phyloP scores from a whole-genome alignment of 2,888 invertebrate genomes.

The Plusia festucae region DNA sequence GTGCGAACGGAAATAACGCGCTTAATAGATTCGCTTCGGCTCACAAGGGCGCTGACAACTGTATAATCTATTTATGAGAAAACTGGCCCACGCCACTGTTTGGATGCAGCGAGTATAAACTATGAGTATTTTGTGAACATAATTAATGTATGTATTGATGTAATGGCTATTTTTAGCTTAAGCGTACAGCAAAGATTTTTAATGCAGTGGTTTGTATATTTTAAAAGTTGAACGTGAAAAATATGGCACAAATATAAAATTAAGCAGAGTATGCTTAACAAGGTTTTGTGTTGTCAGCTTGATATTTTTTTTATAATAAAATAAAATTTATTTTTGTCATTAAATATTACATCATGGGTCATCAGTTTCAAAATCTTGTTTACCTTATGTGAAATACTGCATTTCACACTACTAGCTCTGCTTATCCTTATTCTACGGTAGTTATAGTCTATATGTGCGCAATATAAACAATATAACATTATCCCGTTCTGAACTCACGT shows the following conservation, averaged over 20 bases:
- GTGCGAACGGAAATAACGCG: conserved; percentile 86
- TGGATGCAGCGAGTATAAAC: conserved; percentile 16
- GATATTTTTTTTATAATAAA: too few relatives aligned
- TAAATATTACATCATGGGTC: too few relatives aligned
- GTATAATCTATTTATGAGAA: conserved; percentile 87
- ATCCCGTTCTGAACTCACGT: not conserved
- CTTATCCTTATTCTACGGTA: not conserved
- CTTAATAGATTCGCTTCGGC: conserved; percentile 88
- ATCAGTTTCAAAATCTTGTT: too few relatives aligned
- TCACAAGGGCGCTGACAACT: conserved; percentile 86
- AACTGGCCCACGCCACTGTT: conserved; percentile 72
- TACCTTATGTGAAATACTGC: not conserved
- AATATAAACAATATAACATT: not conserved
- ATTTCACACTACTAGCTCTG: not conserved
- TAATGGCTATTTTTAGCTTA: too few relatives aligned
- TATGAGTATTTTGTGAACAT: conserved; percentile 8
- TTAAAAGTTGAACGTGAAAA: too few relatives aligned
- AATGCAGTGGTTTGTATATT: too few relatives aligned
- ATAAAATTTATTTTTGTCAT: too few relatives aligned
- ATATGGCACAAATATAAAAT: too few relatives aligned
- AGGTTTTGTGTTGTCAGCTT: too few relatives aligned
- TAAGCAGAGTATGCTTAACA: too few relatives aligned
- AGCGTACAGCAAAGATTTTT: too few relatives aligned
- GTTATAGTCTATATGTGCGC: not conserved
- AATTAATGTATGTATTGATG: too few relatives aligned